Evolutionary conservation across 2,888 invertebrate species (phyloP).

Genomic region (Oeneis ivallda): DNA sequence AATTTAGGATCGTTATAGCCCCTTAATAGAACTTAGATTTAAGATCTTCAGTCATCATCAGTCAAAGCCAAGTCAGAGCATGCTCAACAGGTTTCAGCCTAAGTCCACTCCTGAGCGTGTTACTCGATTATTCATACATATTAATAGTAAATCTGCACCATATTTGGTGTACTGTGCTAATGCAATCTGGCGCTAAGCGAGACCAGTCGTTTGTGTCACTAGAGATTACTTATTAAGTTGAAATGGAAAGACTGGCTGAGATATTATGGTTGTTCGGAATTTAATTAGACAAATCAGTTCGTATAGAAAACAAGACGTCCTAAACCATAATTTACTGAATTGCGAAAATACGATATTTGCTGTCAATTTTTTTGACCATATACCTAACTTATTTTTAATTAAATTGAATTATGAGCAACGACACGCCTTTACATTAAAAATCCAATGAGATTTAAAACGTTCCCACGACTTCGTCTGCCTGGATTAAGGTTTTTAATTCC

Average conservation of each 20-base stretch:
- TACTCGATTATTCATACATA: slow-evolving; percentile 13
- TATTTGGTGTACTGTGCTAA: slow-evolving; percentile 12
- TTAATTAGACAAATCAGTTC: slow-evolving; percentile 8
- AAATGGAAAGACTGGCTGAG: slow-evolving; percentile 9
- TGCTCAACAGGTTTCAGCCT: background rate
- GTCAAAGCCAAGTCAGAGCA: too few relatives aligned
- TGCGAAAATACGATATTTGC: background rate
- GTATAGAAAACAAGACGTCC: slow-evolving; percentile 1
- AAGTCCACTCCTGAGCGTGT: slow-evolving; percentile 1
- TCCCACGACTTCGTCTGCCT: too few relatives aligned
- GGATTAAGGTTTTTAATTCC: too few relatives aligned
- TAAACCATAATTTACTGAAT: background rate
- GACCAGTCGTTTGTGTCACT: slow-evolving; percentile 13
- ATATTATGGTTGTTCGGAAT: background rate
- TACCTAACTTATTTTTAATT: too few relatives aligned
- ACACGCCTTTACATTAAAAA: too few relatives aligned
- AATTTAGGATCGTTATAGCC: too few relatives aligned
- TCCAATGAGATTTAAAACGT: too few relatives aligned
- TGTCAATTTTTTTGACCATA: background rate
- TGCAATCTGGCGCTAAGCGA: slow-evolving; percentile 21
- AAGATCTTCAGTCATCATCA: too few relatives aligned
- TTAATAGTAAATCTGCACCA: slow-evolving; percentile 15
- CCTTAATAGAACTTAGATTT: too few relatives aligned
- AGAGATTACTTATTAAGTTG: slow-evolving; percentile 13
- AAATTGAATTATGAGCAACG: too few relatives aligned